Evolutionary conservation across 1,140 invertebrate species (phyloP).

Genomic region (Procambarus clarkii): DNA sequence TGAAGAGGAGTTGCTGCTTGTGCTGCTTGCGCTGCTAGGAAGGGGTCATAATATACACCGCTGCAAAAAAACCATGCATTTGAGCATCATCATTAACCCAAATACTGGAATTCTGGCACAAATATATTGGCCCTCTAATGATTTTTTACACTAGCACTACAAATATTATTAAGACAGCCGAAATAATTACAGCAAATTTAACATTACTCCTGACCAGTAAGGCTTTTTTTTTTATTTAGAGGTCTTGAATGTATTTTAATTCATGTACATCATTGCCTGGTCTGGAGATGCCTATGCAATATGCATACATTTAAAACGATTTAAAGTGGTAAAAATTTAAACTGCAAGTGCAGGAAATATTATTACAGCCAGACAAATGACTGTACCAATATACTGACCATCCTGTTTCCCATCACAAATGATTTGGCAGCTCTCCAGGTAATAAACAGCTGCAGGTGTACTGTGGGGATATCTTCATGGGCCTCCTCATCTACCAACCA

Average conservation of each 20-base stretch:
- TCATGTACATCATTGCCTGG: constrained; percentile 6
- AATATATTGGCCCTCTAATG: background rate
- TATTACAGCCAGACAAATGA: constrained; percentile 41
- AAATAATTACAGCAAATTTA: constrained; percentile 13
- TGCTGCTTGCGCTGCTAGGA: constrained; percentile 90
- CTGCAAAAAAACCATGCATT: constrained; percentile 74
- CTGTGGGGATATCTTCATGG: constrained; percentile 56
- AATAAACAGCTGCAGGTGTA: constrained; percentile 33
- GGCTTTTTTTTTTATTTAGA: constrained; percentile 7
- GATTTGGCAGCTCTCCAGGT: constrained; percentile 50
- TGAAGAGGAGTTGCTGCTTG: constrained; percentile 86
- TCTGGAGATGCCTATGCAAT: constrained; percentile 35
- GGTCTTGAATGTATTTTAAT: constrained; percentile 18
- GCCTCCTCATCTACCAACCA: constrained; percentile 46
- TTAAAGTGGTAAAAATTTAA: constrained; percentile 25
- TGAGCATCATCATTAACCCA: constrained; percentile 49
- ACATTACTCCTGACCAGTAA: constrained; percentile 44
- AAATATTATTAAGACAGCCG: background rate
- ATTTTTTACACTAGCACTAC: background rate
- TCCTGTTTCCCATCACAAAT: constrained; percentile 43
- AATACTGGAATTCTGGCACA: constrained; percentile 35
- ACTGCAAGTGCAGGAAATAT: constrained; percentile 45
- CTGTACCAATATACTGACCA: constrained; percentile 62
- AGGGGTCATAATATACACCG: constrained; percentile 97
- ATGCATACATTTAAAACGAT: constrained; percentile 6